A percentile compares a stretch with the other conserved stretches of the same genome.
Evolutionary conservation across 2,888 invertebrate genomes (phyloP).

Genomic region (Steromphala cineraria): DNA sequence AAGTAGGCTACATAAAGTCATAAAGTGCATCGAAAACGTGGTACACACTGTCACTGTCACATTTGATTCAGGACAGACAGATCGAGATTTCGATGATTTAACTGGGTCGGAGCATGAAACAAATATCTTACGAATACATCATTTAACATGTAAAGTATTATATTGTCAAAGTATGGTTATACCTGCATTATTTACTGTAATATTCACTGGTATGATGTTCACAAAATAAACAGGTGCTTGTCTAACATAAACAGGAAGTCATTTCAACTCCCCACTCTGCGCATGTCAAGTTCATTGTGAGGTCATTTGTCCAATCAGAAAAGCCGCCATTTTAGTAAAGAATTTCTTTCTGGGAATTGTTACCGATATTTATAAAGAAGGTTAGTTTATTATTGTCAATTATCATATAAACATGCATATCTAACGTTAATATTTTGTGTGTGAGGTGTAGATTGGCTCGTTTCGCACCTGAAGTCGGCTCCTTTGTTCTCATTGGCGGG

Average conservation of each 20-base stretch:
- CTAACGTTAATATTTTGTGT: not conserved
- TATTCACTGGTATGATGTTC: too few species aligned
- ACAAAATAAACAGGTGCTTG: too few species aligned
- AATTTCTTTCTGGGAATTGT: constrained; percentile 3
- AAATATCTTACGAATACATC: too few species aligned
- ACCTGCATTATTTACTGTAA: too few species aligned
- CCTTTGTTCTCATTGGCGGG: constrained; percentile 72
- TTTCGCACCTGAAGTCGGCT: constrained; percentile 33
- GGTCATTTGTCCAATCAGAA: constrained; percentile 19
- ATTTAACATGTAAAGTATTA: too few species aligned
- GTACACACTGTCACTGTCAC: too few species aligned
- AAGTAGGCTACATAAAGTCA: too few species aligned
- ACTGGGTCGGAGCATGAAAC: too few species aligned
- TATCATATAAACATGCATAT: not conserved
- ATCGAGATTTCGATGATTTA: too few species aligned
- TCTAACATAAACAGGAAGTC: constrained; percentile 4
- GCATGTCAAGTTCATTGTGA: constrained; percentile 19
- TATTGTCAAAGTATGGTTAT: too few species aligned
- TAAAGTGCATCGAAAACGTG: too few species aligned
- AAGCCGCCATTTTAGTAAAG: constrained; percentile 15
- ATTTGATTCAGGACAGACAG: too few species aligned
- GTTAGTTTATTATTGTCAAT: not conserved
- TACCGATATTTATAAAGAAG: not conserved
- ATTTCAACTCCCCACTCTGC: not conserved
- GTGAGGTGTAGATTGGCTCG: not conserved